phyloP scores from a whole-genome alignment of 2,797 vertebrate genomes.

The Xenops minutus region DNA sequence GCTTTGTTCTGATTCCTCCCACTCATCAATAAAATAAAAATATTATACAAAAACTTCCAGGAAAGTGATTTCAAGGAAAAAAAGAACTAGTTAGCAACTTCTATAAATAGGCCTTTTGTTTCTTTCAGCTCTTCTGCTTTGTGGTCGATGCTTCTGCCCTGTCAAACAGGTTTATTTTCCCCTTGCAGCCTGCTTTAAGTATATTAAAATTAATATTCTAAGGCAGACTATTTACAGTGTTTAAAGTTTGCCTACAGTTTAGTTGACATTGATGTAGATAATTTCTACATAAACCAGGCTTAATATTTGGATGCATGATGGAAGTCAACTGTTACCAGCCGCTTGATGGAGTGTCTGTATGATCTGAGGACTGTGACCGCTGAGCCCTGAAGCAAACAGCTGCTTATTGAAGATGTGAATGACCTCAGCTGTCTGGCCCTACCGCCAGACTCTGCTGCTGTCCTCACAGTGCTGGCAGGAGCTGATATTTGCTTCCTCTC shows the following conservation, averaged over 20 bases:
- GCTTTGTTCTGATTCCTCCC: constrained; percentile 12
- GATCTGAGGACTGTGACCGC: background rate
- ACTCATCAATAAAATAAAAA: constrained; percentile 13
- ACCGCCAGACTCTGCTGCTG: background rate
- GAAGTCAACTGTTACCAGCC: background rate
- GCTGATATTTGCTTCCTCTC: background rate
- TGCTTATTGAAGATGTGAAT: background rate
- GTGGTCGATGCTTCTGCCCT: background rate
- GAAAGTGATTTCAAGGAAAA: constrained; percentile 15
- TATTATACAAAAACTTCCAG: background rate
- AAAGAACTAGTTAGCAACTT: background rate
- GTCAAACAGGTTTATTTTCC: background rate
- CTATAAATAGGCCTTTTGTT: background rate
- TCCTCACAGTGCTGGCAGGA: background rate
- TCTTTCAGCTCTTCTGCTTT: background rate
- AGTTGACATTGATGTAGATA: background rate
- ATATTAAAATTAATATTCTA: background rate
- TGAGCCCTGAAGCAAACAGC: background rate
- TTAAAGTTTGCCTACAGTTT: background rate
- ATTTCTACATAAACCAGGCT: background rate
- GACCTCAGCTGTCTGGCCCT: background rate
- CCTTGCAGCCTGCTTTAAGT: background rate
- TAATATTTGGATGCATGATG: background rate
- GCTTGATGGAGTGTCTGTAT: background rate
- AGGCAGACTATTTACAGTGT: background rate